Evolutionary conservation across 2,797 vertebrate species (phyloP).

Genomic region (Clarias platycephalus): DNA sequence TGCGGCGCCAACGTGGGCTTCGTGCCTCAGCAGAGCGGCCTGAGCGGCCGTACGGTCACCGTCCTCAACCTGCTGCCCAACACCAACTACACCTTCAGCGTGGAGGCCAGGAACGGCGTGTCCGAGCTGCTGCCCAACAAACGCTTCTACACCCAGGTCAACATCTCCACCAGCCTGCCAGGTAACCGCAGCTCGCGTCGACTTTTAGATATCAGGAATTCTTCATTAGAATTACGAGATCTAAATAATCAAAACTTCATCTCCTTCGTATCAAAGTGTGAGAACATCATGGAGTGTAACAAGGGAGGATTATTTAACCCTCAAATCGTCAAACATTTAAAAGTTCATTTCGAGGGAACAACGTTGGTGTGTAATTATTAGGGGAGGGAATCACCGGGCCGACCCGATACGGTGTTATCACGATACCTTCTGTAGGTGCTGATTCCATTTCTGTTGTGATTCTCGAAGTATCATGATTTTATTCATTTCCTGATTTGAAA

Average conservation of each 20-base stretch:
- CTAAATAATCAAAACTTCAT: background rate
- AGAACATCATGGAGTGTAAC: background rate
- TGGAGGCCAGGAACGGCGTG: conserved; percentile 87
- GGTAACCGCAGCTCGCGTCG: conserved; percentile 65
- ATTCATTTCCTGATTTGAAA: too few relatives aligned
- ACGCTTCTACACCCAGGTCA: conserved; percentile 83
- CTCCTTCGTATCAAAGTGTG: background rate
- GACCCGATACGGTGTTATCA: too few relatives aligned
- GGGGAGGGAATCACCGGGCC: too few relatives aligned
- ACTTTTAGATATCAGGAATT: background rate
- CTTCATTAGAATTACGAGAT: background rate
- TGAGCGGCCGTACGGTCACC: conserved; percentile 83
- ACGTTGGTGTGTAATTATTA: background rate
- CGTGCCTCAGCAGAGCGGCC: conserved; percentile 86
- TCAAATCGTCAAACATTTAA: background rate
- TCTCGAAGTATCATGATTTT: too few relatives aligned
- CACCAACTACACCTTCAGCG: conserved; percentile 87
- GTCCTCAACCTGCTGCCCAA: conserved; percentile 87
- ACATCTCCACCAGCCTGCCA: conserved; percentile 80
- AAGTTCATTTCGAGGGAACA: background rate
- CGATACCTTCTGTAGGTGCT: too few relatives aligned
- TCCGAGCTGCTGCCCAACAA: conserved; percentile 79
- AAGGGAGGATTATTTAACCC: background rate
- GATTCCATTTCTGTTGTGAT: too few relatives aligned
- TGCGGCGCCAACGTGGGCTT: conserved; percentile 85